Base-by-base conservation (phyloP, 2,888 invertebrate species). In the Notocelia uddmanniana region DNA sequence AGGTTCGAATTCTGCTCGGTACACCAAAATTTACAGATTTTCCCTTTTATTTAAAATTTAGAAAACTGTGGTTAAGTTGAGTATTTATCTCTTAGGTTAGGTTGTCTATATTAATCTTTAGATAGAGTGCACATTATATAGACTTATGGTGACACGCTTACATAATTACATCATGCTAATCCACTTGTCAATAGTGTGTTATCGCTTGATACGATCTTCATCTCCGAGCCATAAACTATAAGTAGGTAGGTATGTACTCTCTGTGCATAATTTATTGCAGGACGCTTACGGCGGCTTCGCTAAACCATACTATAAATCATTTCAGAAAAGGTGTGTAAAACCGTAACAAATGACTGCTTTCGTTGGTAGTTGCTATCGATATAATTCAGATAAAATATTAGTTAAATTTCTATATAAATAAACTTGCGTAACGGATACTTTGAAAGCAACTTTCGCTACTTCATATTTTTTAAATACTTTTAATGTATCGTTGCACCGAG, bases 241-340 rank as follows among this genome's bases (percentile, higher is more conserved):
- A 13, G 41, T 64, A 37, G 19, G 37, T 31, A 63, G 10, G 9
- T 18, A 62, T 0, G 23, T 50, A 52, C 70, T 70, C 57, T 70
- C 64, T 70, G 59, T 54, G 52, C 59, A 66, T 71, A 71, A 71
- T 66, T 66, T 66, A 71, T 59, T 59, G 66, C 21, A 52, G 13
- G 52, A 54, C 52, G 70, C 66, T 71, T 19, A 34, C 57, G 69
- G 69, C 70, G 13, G 23, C 52, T 59, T 37, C 45, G 52, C 52
- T 52, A 41, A 34, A 59, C 26, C 59, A 71, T 59, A 66, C 21
- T 54, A 71, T 71, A 71, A 71, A 66, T 70, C 70, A 70, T 59
- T 70, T 69, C 15, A 70, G 41, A 70, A 70, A 70, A 59, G 58
- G 70, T 69, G 70, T 52, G 64, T 66, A 70, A 69, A 70, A 41